phyloP scores from a whole-genome alignment of 2,888 invertebrate genomes.

The Eupithecia exiguata region DNA sequence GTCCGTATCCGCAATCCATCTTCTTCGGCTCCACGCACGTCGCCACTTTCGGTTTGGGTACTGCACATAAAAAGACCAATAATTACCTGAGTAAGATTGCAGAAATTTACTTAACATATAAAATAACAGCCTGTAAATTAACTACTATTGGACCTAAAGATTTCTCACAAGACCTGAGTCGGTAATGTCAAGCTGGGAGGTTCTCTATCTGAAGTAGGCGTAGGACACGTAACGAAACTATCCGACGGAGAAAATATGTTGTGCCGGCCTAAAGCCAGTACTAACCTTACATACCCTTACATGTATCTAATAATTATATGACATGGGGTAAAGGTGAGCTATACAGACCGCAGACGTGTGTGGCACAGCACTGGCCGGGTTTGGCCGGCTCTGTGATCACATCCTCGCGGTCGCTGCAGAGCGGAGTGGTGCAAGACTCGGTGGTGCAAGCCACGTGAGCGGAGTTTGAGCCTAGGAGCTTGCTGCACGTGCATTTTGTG shows the following conservation, averaged over 20 bases:
- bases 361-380: constrained; percentile 87
- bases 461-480: constrained; percentile 48
- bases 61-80: constrained; percentile 55
- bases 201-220: not conserved
- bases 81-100: not conserved
- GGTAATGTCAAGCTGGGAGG: not conserved
- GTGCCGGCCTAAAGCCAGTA: no score
- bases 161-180: not conserved
- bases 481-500: constrained; percentile 88
- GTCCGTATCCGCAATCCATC: constrained; percentile 88
- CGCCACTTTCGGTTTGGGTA: constrained; percentile 78
- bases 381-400: constrained; percentile 80
- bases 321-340: not conserved
- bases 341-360: constrained; percentile 85
- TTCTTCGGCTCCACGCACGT: constrained; percentile 86
- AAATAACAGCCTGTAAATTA: not conserved
- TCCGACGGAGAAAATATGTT: no score
- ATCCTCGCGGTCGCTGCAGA: constrained; percentile 75
- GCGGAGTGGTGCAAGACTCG: constrained; percentile 84
- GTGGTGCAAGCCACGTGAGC: constrained; percentile 86
- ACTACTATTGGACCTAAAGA: not conserved
- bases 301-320: no score
- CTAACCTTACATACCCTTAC: no score
- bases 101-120: not conserved
- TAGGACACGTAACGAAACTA: not conserved